These are phyloP conservation scores for Drosophila putrida DNA, from an alignment of 2,888 invertebrate genomes.

Conservation along the genomic window DNA sequence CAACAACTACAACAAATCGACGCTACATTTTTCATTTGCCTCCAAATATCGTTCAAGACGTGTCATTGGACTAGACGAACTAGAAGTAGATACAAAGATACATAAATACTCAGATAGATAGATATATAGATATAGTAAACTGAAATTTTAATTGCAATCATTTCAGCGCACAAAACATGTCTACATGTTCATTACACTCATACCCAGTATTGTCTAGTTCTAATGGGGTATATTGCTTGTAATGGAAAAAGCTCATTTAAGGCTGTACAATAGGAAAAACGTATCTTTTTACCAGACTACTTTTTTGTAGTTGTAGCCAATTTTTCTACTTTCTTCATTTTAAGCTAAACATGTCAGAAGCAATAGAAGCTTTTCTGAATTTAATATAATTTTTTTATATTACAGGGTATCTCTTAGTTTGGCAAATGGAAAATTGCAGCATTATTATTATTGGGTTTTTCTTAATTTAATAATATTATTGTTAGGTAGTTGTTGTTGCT, in stretches of 20 bases:
- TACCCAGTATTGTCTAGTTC: not conserved
- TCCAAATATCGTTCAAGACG: slow-evolving; percentile 38
- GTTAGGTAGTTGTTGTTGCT: slow-evolving; percentile 35
- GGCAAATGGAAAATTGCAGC: not conserved
- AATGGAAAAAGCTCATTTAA: no score
- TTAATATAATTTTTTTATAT: not conserved
- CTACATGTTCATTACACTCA: slow-evolving; percentile 40
- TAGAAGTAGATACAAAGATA: slow-evolving; percentile 26
- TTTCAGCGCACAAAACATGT: slow-evolving; percentile 17
- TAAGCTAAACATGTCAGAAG: not conserved
- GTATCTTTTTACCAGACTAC: no score
- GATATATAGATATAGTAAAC: slow-evolving; percentile 24
- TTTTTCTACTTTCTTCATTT: no score
- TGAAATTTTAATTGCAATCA: slow-evolving; percentile 56
- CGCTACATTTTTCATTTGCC: slow-evolving; percentile 47
- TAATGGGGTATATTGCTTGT: not conserved
- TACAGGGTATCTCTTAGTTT: slow-evolving; percentile 32
- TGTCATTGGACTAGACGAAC: slow-evolving; percentile 41
- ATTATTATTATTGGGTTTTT: slow-evolving; percentile 8
- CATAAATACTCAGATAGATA: slow-evolving; percentile 6
- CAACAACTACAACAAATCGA: slow-evolving; percentile 41
- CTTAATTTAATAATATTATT: slow-evolving; percentile 29
- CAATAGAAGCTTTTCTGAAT: no score
- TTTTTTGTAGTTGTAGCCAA: no score
- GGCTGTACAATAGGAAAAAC: no score